Evolutionary conservation across 2,888 invertebrate genomes (phyloP).

Genomic region (Diarsia brunnea): DNA sequence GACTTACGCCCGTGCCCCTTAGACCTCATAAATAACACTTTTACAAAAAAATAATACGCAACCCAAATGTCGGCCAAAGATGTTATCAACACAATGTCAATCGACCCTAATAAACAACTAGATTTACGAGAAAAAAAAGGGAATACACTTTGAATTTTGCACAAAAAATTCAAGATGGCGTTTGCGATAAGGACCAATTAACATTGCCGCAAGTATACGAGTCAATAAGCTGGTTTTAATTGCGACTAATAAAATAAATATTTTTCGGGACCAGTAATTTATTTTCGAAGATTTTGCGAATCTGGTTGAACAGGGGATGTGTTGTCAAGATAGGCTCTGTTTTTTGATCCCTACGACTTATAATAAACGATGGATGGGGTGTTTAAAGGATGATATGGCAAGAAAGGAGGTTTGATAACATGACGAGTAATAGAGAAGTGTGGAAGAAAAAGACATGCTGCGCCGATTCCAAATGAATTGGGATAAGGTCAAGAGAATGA

Average conservation of each 20-base stretch:
- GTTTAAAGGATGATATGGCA: too few relatives aligned
- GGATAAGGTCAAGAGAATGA: too few relatives aligned
- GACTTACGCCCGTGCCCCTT: conserved; percentile 12
- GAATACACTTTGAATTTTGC: conserved; percentile 38
- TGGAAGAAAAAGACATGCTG: too few relatives aligned
- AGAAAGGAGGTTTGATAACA: too few relatives aligned
- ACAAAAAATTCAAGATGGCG: conserved; percentile 73
- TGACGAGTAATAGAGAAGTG: too few relatives aligned
- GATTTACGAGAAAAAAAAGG: conserved; percentile 73
- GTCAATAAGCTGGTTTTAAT: conserved; percentile 76
- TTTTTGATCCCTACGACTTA: neutral
- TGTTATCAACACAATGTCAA: conserved; percentile 68
- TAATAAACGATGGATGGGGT: neutral
- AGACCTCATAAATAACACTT: conserved; percentile 34
- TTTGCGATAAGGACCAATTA: conserved; percentile 77
- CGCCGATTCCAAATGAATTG: too few relatives aligned
- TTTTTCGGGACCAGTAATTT: conserved; percentile 39
- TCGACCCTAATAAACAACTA: conserved; percentile 77
- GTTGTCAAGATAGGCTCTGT: neutral
- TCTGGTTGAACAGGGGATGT: neutral
- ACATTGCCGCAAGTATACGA: conserved; percentile 70
- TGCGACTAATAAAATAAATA: conserved; percentile 69
- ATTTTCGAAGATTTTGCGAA: conserved; percentile 12
- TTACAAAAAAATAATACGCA: conserved; percentile 56
- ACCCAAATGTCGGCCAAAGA: conserved; percentile 68